Conservation (phyloP, 2,113 vertebrate genomes). For the Mesembrinibis cayennensis region DNA sequence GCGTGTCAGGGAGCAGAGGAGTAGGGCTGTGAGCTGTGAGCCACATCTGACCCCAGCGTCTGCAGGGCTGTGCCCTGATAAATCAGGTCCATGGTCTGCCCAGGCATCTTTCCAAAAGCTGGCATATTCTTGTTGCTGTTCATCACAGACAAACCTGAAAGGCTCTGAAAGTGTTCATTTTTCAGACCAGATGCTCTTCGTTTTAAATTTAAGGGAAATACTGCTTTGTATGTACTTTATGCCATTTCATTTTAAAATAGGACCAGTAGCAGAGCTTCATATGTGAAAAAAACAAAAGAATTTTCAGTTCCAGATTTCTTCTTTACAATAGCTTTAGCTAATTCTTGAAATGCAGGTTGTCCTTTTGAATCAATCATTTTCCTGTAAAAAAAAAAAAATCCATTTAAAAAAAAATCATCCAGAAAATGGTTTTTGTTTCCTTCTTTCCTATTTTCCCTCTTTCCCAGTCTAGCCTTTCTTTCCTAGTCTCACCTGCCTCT, state of each 20-base stretch:
- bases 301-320: not conserved
- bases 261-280: not conserved
- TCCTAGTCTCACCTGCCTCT: not conserved
- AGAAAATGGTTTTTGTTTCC: not conserved
- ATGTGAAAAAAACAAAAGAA: not conserved
- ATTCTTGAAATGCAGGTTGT: not conserved
- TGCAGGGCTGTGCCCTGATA: not conserved
- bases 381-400: not conserved
- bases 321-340: not conserved
- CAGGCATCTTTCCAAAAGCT: not conserved
- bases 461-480: not conserved
- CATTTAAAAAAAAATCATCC: not conserved
- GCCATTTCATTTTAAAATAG: not conserved
- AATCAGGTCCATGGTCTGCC: not conserved
- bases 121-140: not conserved
- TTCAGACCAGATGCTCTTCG: not conserved
- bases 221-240: not conserved
- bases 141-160: not conserved
- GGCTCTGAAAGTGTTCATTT: not conserved
- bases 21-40: not conserved
- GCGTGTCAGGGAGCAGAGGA: not conserved
- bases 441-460: not conserved
- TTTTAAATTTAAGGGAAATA: not conserved
- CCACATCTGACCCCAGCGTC: not conserved
- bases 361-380: not conserved